These are phyloP conservation scores for Limnephilus marmoratus DNA, from an alignment of 2,888 invertebrate species.

Conservation along the genomic window DNA sequence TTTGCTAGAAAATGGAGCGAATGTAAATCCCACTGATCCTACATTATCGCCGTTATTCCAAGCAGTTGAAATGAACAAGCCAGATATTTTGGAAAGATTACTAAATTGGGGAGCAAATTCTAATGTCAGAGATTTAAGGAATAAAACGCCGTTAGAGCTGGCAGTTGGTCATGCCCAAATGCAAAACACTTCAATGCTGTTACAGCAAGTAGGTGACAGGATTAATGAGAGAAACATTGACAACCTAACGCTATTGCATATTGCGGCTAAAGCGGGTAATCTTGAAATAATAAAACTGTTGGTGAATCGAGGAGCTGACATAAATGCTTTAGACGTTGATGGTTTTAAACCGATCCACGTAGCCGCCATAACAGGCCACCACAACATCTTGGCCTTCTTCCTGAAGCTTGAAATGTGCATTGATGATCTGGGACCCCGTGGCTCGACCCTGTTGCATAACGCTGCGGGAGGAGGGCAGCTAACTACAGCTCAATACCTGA, in stretches of 20 bases:
- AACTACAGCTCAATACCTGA: background rate
- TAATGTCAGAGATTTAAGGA: background rate
- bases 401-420: background rate
- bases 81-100: background rate
- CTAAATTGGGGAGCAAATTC: background rate
- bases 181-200: background rate
- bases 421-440: background rate
- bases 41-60: background rate
- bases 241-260: background rate
- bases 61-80: background rate
- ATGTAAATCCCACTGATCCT: background rate
- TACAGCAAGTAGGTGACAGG: background rate
- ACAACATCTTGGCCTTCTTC: background rate
- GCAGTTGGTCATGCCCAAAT: slow-evolving; percentile 3
- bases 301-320: background rate
- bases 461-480: background rate
- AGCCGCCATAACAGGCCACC: background rate
- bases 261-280: background rate
- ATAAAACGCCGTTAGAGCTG: slow-evolving; percentile 18
- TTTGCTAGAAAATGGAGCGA: background rate
- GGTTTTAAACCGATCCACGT: background rate
- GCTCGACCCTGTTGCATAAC: background rate
- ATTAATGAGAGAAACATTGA: background rate
- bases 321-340: background rate
- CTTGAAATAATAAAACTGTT: background rate